A percentile compares a stretch with the other conserved stretches of the same genome.
Conservation (phyloP, 2,113 vertebrate species). For the Halcyon senegalensis region DNA sequence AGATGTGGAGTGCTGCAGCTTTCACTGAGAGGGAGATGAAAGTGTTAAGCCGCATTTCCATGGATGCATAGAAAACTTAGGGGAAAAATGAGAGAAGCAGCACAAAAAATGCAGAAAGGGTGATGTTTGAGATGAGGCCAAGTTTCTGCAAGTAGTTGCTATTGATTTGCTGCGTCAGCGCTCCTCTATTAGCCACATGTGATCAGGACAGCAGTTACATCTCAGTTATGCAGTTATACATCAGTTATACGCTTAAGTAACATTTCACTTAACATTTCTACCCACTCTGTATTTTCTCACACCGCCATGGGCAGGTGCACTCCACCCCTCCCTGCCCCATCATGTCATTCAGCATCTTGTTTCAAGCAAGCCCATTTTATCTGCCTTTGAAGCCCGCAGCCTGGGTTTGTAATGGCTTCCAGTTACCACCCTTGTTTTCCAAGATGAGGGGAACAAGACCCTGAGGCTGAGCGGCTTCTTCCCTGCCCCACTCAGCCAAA, state of each 20-base stretch:
- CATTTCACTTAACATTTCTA: background rate
- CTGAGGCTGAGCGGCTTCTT: background rate
- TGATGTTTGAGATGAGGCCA: background rate
- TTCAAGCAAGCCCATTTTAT: background rate
- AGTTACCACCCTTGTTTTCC: background rate
- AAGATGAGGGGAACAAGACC: background rate
- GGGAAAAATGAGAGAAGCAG: background rate
- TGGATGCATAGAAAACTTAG: background rate
- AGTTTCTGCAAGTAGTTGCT: background rate
- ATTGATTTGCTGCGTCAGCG: background rate
- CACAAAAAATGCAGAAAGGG: background rate
- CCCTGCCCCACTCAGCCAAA: background rate
- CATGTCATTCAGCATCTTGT: fast-evolving
- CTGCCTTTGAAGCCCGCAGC: background rate
- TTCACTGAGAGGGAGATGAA: background rate
- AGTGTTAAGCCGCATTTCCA: background rate
- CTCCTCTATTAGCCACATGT: background rate
- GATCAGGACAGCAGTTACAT: background rate
- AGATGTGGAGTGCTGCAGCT: background rate
- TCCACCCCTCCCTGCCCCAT: background rate
- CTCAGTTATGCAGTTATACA: background rate
- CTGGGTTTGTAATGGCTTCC: background rate
- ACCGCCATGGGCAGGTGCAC: background rate
- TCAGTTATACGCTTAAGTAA: background rate
- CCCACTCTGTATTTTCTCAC: background rate